Conservation (phyloP, 1,140 invertebrate genomes). For the Cheumatopsyche charites region DNA sequence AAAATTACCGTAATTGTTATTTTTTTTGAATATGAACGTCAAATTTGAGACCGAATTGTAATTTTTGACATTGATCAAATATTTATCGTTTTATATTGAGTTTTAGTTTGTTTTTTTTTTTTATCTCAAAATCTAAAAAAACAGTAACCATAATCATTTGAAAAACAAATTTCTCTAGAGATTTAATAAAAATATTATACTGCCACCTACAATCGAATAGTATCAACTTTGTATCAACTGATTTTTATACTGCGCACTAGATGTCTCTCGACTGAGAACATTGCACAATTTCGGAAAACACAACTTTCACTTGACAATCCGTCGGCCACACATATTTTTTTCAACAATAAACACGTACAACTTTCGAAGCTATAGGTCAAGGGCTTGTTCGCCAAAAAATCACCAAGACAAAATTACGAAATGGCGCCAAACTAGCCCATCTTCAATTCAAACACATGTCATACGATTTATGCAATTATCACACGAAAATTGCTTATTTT, state of each 20-base stretch:
- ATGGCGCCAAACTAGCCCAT: background rate
- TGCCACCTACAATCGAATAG: conserved; percentile 14
- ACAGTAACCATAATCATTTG: too few relatives aligned
- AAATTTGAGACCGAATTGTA: too few relatives aligned
- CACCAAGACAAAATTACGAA: background rate
- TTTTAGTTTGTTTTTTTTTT: too few relatives aligned
- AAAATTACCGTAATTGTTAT: too few relatives aligned
- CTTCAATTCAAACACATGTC: background rate
- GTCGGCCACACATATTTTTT: background rate
- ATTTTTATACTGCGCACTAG: background rate
- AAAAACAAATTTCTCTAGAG: too few relatives aligned
- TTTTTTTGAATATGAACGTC: too few relatives aligned
- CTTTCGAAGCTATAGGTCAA: conserved; percentile 35
- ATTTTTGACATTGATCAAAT: too few relatives aligned
- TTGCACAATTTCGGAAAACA: background rate
- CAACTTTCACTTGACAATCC: background rate
- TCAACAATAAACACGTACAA: conserved; percentile 15
- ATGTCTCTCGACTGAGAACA: background rate
- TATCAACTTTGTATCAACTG: background rate
- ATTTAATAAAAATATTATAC: background rate
- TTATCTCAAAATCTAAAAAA: too few relatives aligned
- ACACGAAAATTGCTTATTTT: too few relatives aligned
- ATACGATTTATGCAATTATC: too few relatives aligned
- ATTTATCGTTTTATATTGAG: too few relatives aligned
- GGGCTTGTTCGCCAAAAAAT: conserved; percentile 18